Conservation (phyloP, 2,888 invertebrate species). For the Amphimallon solstitiale region DNA sequence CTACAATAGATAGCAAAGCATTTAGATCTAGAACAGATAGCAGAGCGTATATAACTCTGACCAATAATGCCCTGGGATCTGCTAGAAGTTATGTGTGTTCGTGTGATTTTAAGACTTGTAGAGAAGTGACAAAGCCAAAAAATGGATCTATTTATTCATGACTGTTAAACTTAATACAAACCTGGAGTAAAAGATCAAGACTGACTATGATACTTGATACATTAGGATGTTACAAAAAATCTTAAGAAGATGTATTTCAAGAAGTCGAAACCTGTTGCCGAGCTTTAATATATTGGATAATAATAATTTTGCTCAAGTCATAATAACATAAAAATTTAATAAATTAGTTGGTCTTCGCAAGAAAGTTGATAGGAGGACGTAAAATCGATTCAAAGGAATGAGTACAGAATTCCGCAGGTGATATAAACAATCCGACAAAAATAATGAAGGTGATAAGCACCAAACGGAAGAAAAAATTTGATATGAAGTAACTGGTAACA, state of each 20-base stretch:
- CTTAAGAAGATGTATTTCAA: constrained; percentile 78
- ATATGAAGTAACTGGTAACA: too few relatives aligned
- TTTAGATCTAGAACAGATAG: constrained; percentile 79
- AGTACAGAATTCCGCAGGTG: too few relatives aligned
- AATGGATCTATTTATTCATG: constrained; percentile 93
- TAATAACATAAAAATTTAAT: too few relatives aligned
- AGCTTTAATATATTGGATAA: constrained; percentile 85
- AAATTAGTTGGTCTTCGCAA: too few relatives aligned
- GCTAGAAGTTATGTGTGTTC: constrained; percentile 90
- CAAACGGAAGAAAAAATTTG: too few relatives aligned
- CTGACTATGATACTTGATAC: constrained; percentile 79
- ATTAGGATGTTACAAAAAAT: constrained; percentile 84
- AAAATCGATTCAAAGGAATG: too few relatives aligned
- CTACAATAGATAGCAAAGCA: constrained; percentile 79
- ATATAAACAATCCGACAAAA: too few relatives aligned
- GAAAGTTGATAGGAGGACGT: too few relatives aligned
- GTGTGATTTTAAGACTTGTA: constrained; percentile 82
- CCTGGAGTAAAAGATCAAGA: constrained; percentile 77
- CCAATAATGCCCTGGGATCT: constrained; percentile 88
- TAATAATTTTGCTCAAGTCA: too few relatives aligned
- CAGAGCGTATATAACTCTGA: constrained; percentile 92
- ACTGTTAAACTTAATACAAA: constrained; percentile 87
- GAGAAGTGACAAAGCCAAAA: constrained; percentile 82
- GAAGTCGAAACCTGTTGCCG: constrained; percentile 89
- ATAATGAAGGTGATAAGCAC: too few relatives aligned